phyloP scores from a whole-genome alignment of 2,113 vertebrate genomes.

The Scortum barcoo region DNA sequence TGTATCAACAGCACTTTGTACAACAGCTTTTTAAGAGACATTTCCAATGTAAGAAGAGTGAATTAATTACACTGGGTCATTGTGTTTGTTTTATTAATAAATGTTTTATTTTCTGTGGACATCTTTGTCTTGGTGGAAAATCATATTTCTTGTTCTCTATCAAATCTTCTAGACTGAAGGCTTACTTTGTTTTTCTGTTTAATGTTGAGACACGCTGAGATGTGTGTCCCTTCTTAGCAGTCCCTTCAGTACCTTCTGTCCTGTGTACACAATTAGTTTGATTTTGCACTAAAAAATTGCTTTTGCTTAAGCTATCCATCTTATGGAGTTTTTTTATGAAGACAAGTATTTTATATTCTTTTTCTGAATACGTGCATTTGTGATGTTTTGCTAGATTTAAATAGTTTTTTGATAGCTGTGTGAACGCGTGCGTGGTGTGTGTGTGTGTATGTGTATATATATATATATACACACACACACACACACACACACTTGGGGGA shows the following conservation, averaged over 20 bases:
- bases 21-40: conserved; percentile 6
- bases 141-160: neutral
- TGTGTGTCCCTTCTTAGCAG: neutral
- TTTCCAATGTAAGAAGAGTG: neutral
- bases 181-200: neutral
- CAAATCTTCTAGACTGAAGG: neutral
- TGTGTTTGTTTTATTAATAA: too few relatives aligned
- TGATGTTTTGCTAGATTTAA: conserved; percentile 13
- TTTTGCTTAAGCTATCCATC: conserved; percentile 6
- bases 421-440: too few relatives aligned
- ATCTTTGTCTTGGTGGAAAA: conserved; percentile 11
- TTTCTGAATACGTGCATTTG: conserved; percentile 42
- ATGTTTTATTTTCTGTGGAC: neutral
- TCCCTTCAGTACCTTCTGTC: too few relatives aligned
- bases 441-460: conserved; percentile 14
- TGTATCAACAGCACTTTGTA: neutral
- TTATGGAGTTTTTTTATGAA: conserved; percentile 48
- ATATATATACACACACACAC: neutral
- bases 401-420: conserved; percentile 43
- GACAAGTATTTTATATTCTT: conserved; percentile 25
- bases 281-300: conserved; percentile 39
- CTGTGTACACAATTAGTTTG: neutral
- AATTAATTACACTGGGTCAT: neutral
- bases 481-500: too few relatives aligned
- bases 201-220: neutral